Evolutionary conservation across 2,797 vertebrate genomes (phyloP).

Genomic region (Lacerta bilineata): DNA sequence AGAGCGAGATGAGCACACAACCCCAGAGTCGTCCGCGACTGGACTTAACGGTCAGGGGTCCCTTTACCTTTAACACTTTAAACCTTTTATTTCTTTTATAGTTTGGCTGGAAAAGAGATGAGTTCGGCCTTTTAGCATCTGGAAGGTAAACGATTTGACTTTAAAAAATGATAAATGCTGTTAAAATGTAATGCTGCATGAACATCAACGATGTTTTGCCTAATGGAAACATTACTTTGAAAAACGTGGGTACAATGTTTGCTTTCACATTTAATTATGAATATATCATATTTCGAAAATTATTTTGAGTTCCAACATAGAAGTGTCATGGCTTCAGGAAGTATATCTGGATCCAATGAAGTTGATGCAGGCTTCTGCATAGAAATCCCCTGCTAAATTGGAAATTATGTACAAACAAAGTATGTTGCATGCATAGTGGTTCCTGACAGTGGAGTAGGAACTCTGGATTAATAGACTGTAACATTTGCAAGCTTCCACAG

Average conservation of each 20-base stretch:
- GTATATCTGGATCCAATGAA: background rate
- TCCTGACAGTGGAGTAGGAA: background rate
- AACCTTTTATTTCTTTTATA: conserved; percentile 72
- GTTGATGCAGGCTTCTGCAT: background rate
- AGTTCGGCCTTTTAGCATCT: conserved; percentile 88
- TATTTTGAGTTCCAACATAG: accelerated
- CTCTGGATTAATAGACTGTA: background rate
- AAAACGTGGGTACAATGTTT: background rate
- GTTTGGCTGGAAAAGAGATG: conserved; percentile 88
- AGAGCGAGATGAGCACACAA: no score
- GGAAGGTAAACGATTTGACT: conserved; percentile 84
- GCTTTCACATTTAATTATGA: background rate
- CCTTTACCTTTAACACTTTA: background rate
- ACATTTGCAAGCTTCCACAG: background rate
- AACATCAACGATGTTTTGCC: background rate
- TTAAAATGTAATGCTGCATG: conserved; percentile 10
- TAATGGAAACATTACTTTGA: background rate
- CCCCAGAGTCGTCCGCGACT: no score
- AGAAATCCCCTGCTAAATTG: background rate
- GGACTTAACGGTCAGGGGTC: no score
- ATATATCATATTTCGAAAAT: background rate
- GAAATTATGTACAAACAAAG: background rate
- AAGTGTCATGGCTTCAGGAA: background rate
- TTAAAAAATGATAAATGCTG: conserved; percentile 30
- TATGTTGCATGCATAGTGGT: background rate